phyloP scores from a whole-genome alignment of 2,113 vertebrate species.

The Lichenostomus cassidix region DNA sequence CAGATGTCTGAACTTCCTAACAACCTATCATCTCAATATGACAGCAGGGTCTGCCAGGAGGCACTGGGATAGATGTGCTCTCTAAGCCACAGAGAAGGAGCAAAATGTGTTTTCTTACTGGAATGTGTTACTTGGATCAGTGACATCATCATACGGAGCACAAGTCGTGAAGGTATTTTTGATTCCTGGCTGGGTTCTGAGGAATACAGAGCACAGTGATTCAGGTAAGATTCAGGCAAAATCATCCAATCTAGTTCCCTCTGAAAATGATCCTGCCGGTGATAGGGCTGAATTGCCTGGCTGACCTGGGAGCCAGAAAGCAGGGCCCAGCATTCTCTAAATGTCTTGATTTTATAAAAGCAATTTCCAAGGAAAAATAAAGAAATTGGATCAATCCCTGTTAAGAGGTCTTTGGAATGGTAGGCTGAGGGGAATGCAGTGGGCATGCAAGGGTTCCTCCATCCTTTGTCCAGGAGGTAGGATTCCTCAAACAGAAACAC shows the following conservation, averaged over 20 bases:
- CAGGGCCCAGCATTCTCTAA: background rate
- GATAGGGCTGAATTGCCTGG: background rate
- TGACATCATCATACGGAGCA: conserved; percentile 73
- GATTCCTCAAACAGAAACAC: background rate
- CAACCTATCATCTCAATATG: background rate
- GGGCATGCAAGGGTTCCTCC: background rate
- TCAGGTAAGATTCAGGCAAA: background rate
- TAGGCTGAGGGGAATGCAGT: background rate
- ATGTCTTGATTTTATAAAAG: background rate
- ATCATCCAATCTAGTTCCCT: background rate
- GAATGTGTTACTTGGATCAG: conserved; percentile 30
- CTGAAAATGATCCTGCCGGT: background rate
- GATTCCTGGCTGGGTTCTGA: conserved; percentile 64
- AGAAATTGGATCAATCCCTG: background rate
- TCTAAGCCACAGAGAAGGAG: background rate
- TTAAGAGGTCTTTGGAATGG: background rate
- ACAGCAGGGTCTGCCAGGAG: background rate
- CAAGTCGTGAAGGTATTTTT: conserved; percentile 80
- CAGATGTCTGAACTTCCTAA: background rate
- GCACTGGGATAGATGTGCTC: background rate
- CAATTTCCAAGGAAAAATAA: background rate
- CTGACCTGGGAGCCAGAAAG: background rate
- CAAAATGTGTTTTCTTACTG: background rate
- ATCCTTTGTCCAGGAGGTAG: background rate
- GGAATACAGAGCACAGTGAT: background rate